Percentiles rank a stretch among this genome's conserved stretches.
These are phyloP conservation scores for Erebia aethiops DNA, from an alignment of 2,888 invertebrate genomes.

Conservation along the genomic window DNA sequence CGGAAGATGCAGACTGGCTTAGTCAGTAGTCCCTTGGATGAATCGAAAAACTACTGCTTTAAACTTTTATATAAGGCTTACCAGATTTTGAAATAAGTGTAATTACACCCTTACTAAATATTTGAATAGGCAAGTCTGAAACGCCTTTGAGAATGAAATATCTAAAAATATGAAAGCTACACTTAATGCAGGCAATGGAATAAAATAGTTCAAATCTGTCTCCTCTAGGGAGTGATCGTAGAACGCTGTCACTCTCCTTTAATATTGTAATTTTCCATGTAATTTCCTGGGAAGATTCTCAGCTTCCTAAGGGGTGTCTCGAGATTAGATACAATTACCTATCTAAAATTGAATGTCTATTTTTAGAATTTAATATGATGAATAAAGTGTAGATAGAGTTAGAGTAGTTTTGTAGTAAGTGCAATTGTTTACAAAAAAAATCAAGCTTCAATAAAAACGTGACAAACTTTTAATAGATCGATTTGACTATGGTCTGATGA, in stretches of 20 bases:
- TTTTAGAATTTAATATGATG: neutral
- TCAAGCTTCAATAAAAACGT: too few relatives aligned
- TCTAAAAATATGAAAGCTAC: neutral
- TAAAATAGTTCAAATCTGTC: constrained; percentile 32
- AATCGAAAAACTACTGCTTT: too few relatives aligned
- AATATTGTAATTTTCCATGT: constrained; percentile 19
- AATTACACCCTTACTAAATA: too few relatives aligned
- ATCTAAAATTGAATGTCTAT: neutral
- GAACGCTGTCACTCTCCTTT: constrained; percentile 21
- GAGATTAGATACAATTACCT: constrained; percentile 2
- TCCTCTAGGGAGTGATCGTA: constrained; percentile 27
- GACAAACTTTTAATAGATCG: neutral
- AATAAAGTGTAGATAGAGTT: too few relatives aligned
- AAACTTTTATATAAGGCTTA: too few relatives aligned
- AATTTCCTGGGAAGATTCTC: constrained; percentile 11
- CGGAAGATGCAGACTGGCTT: too few relatives aligned
- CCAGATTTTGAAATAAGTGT: too few relatives aligned
- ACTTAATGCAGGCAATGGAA: constrained; percentile 8
- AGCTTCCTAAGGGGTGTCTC: neutral
- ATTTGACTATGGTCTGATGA: neutral
- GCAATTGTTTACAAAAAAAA: too few relatives aligned
- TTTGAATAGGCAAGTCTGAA: too few relatives aligned
- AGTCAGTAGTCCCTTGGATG: too few relatives aligned
- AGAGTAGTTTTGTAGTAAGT: too few relatives aligned
- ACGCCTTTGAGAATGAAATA: too few relatives aligned